Percentiles rank a stretch among this genome's conserved stretches.
phyloP scores from a whole-genome alignment of 1,140 invertebrate genomes.

The Apis florea region DNA sequence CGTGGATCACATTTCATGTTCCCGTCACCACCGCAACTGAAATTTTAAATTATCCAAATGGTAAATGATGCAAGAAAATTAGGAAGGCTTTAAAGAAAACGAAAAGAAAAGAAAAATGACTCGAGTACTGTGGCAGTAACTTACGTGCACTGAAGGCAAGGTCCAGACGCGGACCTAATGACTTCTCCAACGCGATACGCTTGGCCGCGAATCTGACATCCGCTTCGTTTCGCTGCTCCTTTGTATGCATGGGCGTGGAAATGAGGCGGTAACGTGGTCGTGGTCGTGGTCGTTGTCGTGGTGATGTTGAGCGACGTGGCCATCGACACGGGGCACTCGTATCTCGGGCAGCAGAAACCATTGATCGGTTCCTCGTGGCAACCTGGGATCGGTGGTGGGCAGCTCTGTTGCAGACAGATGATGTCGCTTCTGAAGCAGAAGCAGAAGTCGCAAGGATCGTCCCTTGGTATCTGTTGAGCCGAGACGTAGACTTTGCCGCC shows the following conservation, averaged over 20 bases:
- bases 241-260: conserved; percentile 90
- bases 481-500: conserved; percentile 95
- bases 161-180: conserved; percentile 91
- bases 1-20: conserved; percentile 96
- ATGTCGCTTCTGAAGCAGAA: conserved; percentile 98
- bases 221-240: conserved; percentile 86
- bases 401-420: conserved; percentile 96
- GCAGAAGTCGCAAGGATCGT: conserved; percentile 97
- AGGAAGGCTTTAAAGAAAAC: neutral
- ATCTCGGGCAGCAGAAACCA: conserved; percentile 96
- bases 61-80: neutral
- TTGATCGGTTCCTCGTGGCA: conserved; percentile 95
- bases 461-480: conserved; percentile 95
- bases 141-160: conserved; percentile 96
- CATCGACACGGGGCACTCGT: conserved; percentile 95
- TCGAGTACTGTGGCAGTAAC: conserved; percentile 72
- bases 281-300: conserved; percentile 91
- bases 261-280: conserved; percentile 91
- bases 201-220: conserved; percentile 91
- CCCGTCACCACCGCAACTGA: conserved; percentile 90
- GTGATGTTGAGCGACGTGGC: conserved; percentile 88
- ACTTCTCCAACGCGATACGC: conserved; percentile 91
- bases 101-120: conserved; percentile 10
- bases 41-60: neutral
- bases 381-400: conserved; percentile 94